phyloP scores from a whole-genome alignment of 2,888 invertebrate species.

The Apodemia hepburni region DNA sequence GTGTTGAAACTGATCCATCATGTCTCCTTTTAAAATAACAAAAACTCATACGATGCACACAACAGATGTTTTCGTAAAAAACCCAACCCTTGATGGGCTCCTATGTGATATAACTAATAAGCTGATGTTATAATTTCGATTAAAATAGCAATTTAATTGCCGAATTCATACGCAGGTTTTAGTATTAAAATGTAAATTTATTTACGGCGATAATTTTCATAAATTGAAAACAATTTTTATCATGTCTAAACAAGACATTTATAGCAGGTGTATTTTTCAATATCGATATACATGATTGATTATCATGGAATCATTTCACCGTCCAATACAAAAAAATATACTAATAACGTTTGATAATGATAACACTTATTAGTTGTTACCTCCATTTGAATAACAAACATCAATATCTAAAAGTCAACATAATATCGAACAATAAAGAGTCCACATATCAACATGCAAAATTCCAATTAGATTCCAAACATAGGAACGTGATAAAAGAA shows the following conservation, averaged over 20 bases:
- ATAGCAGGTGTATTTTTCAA: conserved; percentile 29
- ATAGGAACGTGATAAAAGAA: conserved; percentile 74
- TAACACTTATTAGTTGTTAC: conserved; percentile 47
- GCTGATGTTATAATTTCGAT: conserved; percentile 14
- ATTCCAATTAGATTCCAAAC: conserved; percentile 79
- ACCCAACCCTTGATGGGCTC: conserved; percentile 60
- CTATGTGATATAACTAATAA: conserved; percentile 20
- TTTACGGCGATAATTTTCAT: conserved; percentile 51
- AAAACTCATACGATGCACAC: conserved; percentile 69
- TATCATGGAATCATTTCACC: conserved; percentile 18
- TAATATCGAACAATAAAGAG: conserved; percentile 76
- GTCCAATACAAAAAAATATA: conserved; percentile 33
- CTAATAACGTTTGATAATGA: conserved; percentile 38
- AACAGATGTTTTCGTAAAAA: conserved; percentile 78
- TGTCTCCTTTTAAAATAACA: conserved; percentile 78
- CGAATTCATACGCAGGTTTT: conserved; percentile 58
- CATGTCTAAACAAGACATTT: conserved; percentile 22
- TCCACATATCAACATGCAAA: conserved; percentile 76
- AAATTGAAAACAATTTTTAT: conserved; percentile 14
- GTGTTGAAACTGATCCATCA: conserved; percentile 80
- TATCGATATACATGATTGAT: conserved; percentile 18
- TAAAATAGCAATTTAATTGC: conserved; percentile 44
- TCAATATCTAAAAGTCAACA: conserved; percentile 74
- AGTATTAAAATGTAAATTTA: conserved; percentile 74
- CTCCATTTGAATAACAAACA: conserved; percentile 66